Evolutionary conservation across 2,797 vertebrate genomes (phyloP), one percentile per base, ranked within the genome.

Genomic region (Hydrolagus colliei): DNA sequence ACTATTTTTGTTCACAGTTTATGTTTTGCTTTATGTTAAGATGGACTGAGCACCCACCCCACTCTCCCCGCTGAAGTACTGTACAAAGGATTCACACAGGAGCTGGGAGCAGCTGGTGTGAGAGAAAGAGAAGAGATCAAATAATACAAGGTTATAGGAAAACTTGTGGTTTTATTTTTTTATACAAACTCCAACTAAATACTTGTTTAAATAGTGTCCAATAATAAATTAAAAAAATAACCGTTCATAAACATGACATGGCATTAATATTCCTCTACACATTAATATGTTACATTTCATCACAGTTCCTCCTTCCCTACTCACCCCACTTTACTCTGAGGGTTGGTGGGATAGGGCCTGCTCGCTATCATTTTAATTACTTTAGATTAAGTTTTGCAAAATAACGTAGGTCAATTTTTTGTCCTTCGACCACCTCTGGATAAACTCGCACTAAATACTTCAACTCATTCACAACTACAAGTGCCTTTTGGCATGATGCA

Each of bases 161-260:
- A 93, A 87, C 91, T 87, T 86, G 89, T 86, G 87, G 87, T 87
- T 93, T 93, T 92, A 91, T 92, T 93, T 92, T 90, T 92, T 91
- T 92, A 89, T 94, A 94, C 88, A 94, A 94, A 94, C 92, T 92
- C 91, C 93, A 93, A 94, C 93, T 93, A 92, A 89, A 92, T 91
- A 92, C 91, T 89, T 93, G 89, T 90, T 93, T 88, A 92, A 92
- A 93, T 93, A 91, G 92, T 94, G 92, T 93, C 92, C 92, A 92
- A 94, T 93, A 93, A 94, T 93, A 92, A 93, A 93, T 92, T 93
- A 94, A 93, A 92, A 94, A 94, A 94, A 94, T 94, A 93, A 93
- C 92, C 90, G 90, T 93, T 91, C 92, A 91, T 92, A 94, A 94
- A 93, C 89, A 94, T 94, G 93, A 93, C 92, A 92, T 93, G 92